phyloP scores from a whole-genome alignment of 2,888 invertebrate species.

The Epinotia ramella region DNA sequence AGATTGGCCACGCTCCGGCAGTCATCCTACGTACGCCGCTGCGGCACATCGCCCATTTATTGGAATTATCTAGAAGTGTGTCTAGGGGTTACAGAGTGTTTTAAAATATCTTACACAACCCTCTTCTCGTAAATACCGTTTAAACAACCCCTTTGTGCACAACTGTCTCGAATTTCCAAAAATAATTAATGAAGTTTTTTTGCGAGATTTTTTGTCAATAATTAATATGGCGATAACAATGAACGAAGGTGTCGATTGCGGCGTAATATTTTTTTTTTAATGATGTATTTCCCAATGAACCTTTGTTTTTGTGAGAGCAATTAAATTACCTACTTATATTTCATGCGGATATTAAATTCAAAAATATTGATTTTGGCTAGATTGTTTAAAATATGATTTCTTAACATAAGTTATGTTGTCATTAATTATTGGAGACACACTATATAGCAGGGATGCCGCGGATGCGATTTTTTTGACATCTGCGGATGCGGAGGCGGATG shows the following conservation, averaged over 20 bases:
- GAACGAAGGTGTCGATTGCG: conserved; percentile 77
- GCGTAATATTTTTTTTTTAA: conserved; percentile 60
- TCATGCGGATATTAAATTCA: conserved; percentile 20
- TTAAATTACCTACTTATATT: conserved; percentile 33
- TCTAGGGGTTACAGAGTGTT: background rate
- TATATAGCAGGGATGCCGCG: no score
- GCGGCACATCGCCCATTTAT: conserved; percentile 54
- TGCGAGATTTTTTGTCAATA: conserved; percentile 65
- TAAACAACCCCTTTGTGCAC: conserved; percentile 68
- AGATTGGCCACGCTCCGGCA: conserved; percentile 71
- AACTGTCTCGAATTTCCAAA: conserved; percentile 80
- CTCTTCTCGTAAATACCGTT: conserved; percentile 47
- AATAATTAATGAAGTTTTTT: conserved; percentile 71
- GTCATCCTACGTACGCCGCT: conserved; percentile 60
- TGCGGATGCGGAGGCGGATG: no score
- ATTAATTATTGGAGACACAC: no score
- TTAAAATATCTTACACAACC: conserved; percentile 46
- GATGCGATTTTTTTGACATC: no score
- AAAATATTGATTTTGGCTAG: background rate
- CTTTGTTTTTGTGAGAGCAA: conserved; percentile 56
- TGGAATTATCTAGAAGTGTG: conserved; percentile 51
- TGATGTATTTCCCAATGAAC: conserved; percentile 70
- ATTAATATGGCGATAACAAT: conserved; percentile 77
- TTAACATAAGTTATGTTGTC: background rate
- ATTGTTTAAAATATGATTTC: background rate